These are phyloP conservation scores for Hydractinia symbiolongicarpus DNA, from an alignment of 30 jellyfish, hydroid and myxozoan genomes.

Conservation along the genomic window DNA sequence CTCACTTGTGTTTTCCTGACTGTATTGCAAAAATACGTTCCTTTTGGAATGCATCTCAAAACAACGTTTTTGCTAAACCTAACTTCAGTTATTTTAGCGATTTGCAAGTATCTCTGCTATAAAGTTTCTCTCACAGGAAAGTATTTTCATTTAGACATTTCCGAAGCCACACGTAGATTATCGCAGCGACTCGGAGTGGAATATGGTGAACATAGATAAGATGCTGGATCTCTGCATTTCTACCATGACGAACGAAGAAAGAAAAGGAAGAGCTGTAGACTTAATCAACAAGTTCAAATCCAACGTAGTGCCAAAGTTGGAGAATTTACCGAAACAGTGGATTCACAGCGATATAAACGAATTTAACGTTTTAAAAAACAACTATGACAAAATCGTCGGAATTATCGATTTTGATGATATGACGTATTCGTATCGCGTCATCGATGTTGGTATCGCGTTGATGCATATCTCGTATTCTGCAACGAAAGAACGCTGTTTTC, in stretches of 20 bases:
- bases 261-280: background rate
- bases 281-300: background rate
- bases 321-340: conserved; percentile 20
- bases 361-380: background rate
- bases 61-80: no score
- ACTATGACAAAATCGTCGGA: conserved; percentile 1
- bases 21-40: no score
- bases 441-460: conserved; percentile 28
- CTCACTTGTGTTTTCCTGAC: no score
- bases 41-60: no score
- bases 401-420: conserved; percentile 28
- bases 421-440: conserved; percentile 20
- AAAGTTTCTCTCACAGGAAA: no score
- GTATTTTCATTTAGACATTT: no score
- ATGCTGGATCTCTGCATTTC: background rate
- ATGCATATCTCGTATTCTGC: conserved; percentile 16
- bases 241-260: background rate
- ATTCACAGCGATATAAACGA: conserved; percentile 29
- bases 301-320: background rate
- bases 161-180: conserved; percentile 1
- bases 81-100: no score
- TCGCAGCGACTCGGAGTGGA: conserved; percentile 7
- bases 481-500: background rate
- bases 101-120: no score
- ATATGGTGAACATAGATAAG: background rate